Conservation (phyloP, 2,888 invertebrate species). For the Sabatieria punctata region DNA sequence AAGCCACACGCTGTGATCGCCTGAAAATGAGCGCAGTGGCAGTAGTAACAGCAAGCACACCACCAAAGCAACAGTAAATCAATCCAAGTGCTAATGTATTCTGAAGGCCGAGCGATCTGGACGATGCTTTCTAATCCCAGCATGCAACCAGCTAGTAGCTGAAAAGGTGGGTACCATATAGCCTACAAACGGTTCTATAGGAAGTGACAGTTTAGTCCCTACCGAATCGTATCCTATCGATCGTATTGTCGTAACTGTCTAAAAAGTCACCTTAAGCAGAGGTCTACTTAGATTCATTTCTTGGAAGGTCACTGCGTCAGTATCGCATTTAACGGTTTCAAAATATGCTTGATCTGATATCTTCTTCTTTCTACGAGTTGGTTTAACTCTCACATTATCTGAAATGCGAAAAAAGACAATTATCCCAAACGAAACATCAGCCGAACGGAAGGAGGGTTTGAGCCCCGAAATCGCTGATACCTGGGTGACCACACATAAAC, state of each 20-base stretch:
- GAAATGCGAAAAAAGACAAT: too few species aligned
- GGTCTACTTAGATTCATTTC: conserved; percentile 93
- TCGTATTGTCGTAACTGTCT: background rate
- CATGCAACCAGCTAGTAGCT: too few species aligned
- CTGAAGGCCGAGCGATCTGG: background rate
- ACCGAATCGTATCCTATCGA: background rate
- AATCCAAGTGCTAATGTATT: too few species aligned
- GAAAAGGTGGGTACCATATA: too few species aligned
- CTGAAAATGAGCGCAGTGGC: conserved; percentile 30
- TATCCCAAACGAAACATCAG: too few species aligned
- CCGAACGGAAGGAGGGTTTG: too few species aligned
- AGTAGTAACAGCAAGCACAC: too few species aligned
- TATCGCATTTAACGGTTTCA: background rate
- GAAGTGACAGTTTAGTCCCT: background rate
- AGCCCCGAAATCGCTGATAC: too few species aligned
- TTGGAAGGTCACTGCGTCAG: conserved; percentile 39
- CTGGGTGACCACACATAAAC: too few species aligned
- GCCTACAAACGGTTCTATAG: background rate
- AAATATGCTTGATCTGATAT: background rate
- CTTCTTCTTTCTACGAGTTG: background rate
- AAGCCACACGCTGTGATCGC: conserved; percentile 72
- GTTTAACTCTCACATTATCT: background rate
- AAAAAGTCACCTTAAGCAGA: conserved; percentile 50
- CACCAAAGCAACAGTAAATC: too few species aligned
- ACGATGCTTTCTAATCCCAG: too few species aligned